Percentiles rank a stretch among this genome's conserved stretches.
phyloP scores from a whole-genome alignment of 2,113 vertebrate species.

The Eudyptes chrysolophus region DNA sequence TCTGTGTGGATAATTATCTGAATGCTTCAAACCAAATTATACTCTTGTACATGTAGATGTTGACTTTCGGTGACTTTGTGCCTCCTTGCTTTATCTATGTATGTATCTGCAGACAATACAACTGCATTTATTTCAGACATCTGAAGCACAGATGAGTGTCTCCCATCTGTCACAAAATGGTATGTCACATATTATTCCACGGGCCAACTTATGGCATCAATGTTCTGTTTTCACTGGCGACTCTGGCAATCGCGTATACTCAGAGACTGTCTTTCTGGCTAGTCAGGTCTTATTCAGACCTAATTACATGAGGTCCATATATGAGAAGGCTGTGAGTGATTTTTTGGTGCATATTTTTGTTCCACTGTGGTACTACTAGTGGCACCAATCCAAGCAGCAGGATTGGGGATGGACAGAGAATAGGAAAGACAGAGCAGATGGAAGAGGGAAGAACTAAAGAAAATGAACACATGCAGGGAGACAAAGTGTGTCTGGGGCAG shows the following conservation, averaged over 20 bases:
- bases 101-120: background rate
- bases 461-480: background rate
- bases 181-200: background rate
- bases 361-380: background rate
- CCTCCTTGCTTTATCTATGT: background rate
- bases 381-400: background rate
- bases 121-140: background rate
- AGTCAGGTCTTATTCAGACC: background rate
- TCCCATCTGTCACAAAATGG: background rate
- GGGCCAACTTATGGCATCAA: background rate
- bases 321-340: background rate
- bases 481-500: background rate
- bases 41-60: background rate
- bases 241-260: background rate
- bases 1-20: background rate
- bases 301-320: background rate
- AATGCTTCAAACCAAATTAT: background rate
- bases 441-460: background rate
- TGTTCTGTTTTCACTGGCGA: background rate
- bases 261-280: background rate
- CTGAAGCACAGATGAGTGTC: background rate
- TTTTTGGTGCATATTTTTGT: background rate
- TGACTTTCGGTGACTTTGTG: background rate
- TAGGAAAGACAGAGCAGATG: background rate
- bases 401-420: background rate